A percentile compares a stretch with the other conserved stretches of the same genome.
Evolutionary conservation across 2,888 invertebrate genomes (phyloP).

Genomic region (Papilio demoleus): DNA sequence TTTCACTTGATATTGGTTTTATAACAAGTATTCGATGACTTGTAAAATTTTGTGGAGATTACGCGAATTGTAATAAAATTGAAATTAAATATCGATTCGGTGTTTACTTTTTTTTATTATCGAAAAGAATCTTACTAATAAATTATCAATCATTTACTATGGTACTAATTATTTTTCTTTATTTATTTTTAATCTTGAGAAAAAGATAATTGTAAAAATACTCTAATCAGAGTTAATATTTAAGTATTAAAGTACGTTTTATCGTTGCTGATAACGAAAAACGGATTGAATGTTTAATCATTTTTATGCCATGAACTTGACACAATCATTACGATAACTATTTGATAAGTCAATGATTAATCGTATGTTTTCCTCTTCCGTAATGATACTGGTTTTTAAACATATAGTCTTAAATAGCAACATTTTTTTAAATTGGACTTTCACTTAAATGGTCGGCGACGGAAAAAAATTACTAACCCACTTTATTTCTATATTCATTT

Average conservation of each 20-base stretch:
- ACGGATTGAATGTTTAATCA: background rate
- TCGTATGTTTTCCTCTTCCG: slow-evolving; percentile 12
- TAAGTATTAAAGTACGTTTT: background rate
- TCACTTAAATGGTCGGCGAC: background rate
- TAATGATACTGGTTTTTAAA: slow-evolving; percentile 1
- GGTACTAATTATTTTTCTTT: no score
- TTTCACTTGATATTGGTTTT: slow-evolving; percentile 13
- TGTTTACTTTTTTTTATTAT: no score
- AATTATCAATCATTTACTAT: no score
- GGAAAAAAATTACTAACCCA: background rate
- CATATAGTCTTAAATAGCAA: background rate
- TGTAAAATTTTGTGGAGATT: background rate
- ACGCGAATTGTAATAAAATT: background rate
- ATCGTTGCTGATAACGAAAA: slow-evolving; percentile 1
- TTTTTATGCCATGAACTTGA: slow-evolving; percentile 21
- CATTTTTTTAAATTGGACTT: background rate
- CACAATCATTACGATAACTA: background rate
- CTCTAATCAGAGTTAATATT: background rate
- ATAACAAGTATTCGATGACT: background rate
- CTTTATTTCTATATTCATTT: background rate
- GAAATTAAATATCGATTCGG: no score
- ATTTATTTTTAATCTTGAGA: no score
- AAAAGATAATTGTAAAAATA: background rate
- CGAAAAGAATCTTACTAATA: no score
- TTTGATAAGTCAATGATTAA: slow-evolving; percentile 2